Evolutionary conservation across 2,888 invertebrate species (phyloP).

Genomic region (Blomia tropicalis): DNA sequence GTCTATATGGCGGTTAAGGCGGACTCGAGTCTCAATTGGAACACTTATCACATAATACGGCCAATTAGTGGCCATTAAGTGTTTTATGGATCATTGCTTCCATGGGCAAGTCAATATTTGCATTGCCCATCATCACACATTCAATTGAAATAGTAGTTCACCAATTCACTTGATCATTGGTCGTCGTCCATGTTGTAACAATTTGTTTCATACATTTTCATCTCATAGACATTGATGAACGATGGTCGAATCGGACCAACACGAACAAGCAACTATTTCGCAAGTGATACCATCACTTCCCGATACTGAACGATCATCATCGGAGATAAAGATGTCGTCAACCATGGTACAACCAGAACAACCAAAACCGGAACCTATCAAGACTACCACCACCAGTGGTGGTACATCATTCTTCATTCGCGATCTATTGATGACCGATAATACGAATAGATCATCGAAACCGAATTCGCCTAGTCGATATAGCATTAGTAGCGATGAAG

Average conservation of each 20-base stretch:
- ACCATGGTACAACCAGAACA: neutral
- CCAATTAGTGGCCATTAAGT: conserved; percentile 5
- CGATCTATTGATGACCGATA: neutral
- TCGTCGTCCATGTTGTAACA: neutral
- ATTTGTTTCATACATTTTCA: neutral
- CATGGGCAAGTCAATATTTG: conserved; percentile 6
- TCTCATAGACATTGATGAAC: neutral
- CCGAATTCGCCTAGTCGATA: neutral
- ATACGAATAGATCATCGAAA: neutral
- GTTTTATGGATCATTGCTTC: conserved; percentile 2
- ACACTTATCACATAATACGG: conserved; percentile 8
- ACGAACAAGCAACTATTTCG: neutral
- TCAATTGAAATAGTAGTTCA: too few species aligned
- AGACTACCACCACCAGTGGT: neutral
- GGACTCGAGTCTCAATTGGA: neutral
- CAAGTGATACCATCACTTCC: neutral
- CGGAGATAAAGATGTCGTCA: neutral
- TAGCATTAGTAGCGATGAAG: neutral
- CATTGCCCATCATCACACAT: neutral
- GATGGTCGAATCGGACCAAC: neutral
- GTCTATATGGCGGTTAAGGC: neutral
- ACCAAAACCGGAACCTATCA: neutral
- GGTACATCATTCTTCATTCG: conserved; percentile 4
- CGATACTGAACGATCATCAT: neutral
- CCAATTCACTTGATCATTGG: neutral